Percentiles rank a stretch among this genome's conserved stretches.
phyloP scores from a whole-genome alignment of 2,113 vertebrate genomes.

The Notarius quadriscutis region DNA sequence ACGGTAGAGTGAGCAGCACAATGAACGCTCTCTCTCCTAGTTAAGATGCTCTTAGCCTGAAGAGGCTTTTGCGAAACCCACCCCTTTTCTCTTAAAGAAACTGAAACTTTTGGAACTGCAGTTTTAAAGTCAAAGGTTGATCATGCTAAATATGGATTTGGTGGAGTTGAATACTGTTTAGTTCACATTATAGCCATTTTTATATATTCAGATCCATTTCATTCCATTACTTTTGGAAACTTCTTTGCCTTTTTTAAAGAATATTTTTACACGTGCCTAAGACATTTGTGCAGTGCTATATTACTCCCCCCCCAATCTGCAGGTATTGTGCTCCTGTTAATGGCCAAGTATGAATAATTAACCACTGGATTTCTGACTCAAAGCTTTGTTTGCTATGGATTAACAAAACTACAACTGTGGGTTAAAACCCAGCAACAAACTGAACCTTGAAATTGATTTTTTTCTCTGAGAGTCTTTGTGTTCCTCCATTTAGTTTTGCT shows the following conservation, averaged over 20 bases:
- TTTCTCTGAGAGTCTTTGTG: neutral
- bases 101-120: neutral
- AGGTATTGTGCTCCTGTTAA: conserved; percentile 12
- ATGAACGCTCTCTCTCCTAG: too few species aligned
- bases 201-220: neutral
- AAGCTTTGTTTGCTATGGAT: neutral
- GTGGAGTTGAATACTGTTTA: neutral
- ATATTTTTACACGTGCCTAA: neutral
- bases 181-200: neutral
- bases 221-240: neutral
- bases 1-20: too few species aligned
- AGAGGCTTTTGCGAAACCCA: too few species aligned
- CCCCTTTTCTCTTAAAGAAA: too few species aligned
- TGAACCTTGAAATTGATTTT: neutral
- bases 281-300: neutral
- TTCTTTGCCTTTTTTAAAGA: neutral
- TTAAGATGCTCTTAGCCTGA: too few species aligned
- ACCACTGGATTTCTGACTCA: conserved; percentile 13
- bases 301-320: neutral
- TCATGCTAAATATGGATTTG: neutral
- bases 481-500: neutral
- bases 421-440: neutral
- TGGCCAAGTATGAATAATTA: conserved; percentile 7
- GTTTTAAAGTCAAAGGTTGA: neutral
- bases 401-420: neutral